Evolutionary conservation across 2,888 invertebrate species (phyloP).

Genomic region (Nasonia oneida): DNA sequence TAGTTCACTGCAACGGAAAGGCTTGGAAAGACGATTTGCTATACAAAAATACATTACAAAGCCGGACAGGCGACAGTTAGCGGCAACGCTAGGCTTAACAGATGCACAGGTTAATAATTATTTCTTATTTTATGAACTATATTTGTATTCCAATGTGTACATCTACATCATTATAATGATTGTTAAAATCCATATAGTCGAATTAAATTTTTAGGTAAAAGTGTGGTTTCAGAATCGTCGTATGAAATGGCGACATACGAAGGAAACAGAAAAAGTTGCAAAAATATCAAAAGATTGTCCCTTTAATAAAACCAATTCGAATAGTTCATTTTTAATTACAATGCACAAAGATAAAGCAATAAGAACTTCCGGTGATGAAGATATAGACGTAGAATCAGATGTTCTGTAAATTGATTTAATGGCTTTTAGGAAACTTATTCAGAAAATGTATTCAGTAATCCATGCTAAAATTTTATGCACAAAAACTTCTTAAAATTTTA

Average conservation of each 20-base stretch:
- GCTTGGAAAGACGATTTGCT: constrained; percentile 94
- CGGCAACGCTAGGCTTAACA: constrained; percentile 94
- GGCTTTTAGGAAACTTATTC: too few relatives aligned
- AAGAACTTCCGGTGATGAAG: constrained; percentile 44
- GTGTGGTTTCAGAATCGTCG: constrained; percentile 96
- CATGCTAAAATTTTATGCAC: too few relatives aligned
- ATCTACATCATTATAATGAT: not conserved
- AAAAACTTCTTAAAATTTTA: too few relatives aligned
- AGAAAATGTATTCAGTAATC: too few relatives aligned
- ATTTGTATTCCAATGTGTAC: too few relatives aligned
- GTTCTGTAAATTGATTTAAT: not conserved
- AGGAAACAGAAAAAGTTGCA: constrained; percentile 80
- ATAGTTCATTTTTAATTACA: not conserved
- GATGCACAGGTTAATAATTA: constrained; percentile 90
- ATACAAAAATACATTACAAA: constrained; percentile 98
- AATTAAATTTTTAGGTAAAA: constrained; percentile 84
- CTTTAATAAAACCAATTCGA: not conserved
- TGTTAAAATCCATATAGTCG: not conserved
- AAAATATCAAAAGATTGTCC: not conserved
- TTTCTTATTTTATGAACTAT: not conserved
- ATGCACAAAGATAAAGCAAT: not conserved
- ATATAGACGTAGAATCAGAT: constrained; percentile 48
- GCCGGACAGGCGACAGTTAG: constrained; percentile 94
- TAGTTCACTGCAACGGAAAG: constrained; percentile 96
- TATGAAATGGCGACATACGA: constrained; percentile 93